Percentiles rank a stretch among this genome's conserved stretches.
phyloP scores from a whole-genome alignment of 2,797 vertebrate genomes.

The Pseudochromis fuscus region DNA sequence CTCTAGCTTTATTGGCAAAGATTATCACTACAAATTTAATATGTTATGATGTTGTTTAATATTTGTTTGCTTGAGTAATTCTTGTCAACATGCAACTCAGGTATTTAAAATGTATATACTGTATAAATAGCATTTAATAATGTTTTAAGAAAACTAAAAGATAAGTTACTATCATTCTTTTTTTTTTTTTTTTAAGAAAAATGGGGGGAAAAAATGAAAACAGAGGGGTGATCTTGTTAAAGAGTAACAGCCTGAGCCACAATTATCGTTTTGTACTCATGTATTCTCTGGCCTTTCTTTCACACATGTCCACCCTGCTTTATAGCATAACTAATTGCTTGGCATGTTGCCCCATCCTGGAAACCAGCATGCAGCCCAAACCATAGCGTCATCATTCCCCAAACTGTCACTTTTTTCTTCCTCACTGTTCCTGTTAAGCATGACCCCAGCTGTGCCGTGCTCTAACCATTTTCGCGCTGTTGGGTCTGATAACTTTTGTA shows the following conservation, averaged over 20 bases:
- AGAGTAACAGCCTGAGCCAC: conserved; percentile 45
- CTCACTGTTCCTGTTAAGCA: conserved; percentile 8
- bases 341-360: conserved; percentile 45
- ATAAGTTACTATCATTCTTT: no score
- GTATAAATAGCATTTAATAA: no score
- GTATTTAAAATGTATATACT: no score
- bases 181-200: no score
- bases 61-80: no score
- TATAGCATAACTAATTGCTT: conserved; percentile 66
- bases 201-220: no score
- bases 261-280: conserved; percentile 42
- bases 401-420: conserved; percentile 35
- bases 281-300: conserved; percentile 39
- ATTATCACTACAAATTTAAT: no score
- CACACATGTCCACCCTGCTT: conserved; percentile 53
- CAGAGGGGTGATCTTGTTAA: conserved; percentile 31
- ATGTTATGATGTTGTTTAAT: no score
- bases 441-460: conserved; percentile 21
- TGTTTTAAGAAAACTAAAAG: no score
- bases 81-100: no score
- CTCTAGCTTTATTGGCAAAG: no score
- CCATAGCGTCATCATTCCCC: conserved; percentile 43
- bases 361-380: conserved; percentile 45
- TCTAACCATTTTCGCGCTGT: background rate
- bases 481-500: conserved; percentile 8